phyloP scores from a whole-genome alignment of 2,888 invertebrate species.

The Folsomia manolachei region DNA sequence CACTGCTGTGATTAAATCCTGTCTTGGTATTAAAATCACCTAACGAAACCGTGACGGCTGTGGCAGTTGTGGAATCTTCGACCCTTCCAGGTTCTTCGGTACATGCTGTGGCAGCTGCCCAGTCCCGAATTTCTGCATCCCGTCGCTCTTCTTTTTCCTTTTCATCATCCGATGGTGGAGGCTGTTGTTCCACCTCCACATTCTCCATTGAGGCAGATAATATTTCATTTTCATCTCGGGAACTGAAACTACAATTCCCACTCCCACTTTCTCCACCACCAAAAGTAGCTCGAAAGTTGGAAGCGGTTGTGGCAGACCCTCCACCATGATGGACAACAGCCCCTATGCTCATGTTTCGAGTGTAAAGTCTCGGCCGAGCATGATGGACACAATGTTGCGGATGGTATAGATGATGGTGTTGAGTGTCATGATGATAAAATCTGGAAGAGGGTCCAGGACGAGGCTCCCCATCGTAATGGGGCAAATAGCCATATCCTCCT shows the following conservation, averaged over 20 bases:
- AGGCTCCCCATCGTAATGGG: slow-evolving; percentile 27
- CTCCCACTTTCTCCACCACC: slow-evolving; percentile 17
- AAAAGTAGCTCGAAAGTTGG: background rate
- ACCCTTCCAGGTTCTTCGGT: slow-evolving; percentile 9
- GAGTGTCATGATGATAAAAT: slow-evolving; percentile 32
- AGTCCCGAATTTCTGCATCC: slow-evolving; percentile 37
- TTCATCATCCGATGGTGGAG: background rate
- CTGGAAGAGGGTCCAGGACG: slow-evolving; percentile 34
- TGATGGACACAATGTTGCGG: slow-evolving; percentile 26
- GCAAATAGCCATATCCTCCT: slow-evolving; percentile 23
- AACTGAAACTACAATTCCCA: slow-evolving; percentile 35
- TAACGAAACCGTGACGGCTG: background rate
- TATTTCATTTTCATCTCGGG: slow-evolving; percentile 40
- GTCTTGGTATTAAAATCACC: slow-evolving; percentile 11
- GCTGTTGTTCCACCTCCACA: slow-evolving; percentile 2
- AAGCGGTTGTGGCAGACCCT: slow-evolving; percentile 21
- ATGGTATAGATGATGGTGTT: slow-evolving; percentile 27
- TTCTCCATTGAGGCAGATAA: slow-evolving; percentile 11
- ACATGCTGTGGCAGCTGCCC: slow-evolving; percentile 38
- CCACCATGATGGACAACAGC: slow-evolving; percentile 31
- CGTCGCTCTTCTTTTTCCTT: slow-evolving; percentile 23
- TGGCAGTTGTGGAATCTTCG: background rate
- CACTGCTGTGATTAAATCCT: slow-evolving; percentile 21
- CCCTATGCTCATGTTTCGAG: slow-evolving; percentile 36
- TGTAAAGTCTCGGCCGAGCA: slow-evolving; percentile 24